Percentiles rank a stretch among this genome's conserved stretches.
These are phyloP conservation scores for Apodemia hepburni DNA, from an alignment of 2,888 invertebrate genomes.

Conservation along the genomic window DNA sequence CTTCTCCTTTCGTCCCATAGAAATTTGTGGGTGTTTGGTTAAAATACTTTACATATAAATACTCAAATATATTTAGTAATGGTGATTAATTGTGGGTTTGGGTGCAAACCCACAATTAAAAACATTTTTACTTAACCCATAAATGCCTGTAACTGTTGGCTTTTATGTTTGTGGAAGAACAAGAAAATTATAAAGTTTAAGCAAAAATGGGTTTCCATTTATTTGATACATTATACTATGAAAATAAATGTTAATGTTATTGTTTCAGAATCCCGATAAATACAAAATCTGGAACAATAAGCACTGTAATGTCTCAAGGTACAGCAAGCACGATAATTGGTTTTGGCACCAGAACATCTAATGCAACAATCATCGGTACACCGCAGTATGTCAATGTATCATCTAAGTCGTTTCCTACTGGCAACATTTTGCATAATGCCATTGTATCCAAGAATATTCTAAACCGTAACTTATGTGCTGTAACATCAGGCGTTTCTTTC, in stretches of 20 bases:
- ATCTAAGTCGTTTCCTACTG: conserved; percentile 71
- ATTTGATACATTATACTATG: too few species aligned
- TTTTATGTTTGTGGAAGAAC: too few species aligned
- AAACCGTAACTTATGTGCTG: conserved; percentile 48
- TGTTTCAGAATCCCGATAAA: conserved; percentile 65
- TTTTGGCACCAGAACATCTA: conserved; percentile 63
- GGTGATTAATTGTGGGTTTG: too few species aligned
- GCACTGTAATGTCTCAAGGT: conserved; percentile 75
- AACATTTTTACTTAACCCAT: too few species aligned
- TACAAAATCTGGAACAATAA: conserved; percentile 64
- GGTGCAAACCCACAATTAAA: too few species aligned
- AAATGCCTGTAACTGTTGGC: too few species aligned
- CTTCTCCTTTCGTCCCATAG: too few species aligned
- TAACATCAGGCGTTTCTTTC: conserved; percentile 59
- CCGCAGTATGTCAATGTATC: conserved; percentile 73
- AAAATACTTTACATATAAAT: too few species aligned
- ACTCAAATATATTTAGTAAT: too few species aligned
- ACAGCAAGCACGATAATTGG: conserved; percentile 70
- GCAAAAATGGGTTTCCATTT: too few species aligned
- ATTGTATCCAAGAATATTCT: conserved; percentile 72
- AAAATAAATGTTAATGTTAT: conserved; percentile 9
- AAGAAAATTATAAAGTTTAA: too few species aligned
- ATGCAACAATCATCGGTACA: conserved; percentile 60
- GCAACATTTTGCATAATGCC: conserved; percentile 73
- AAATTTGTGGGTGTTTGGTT: too few species aligned